These are phyloP conservation scores for Melinaea marsaeus DNA, from an alignment of 2,888 invertebrate genomes.

Conservation along the genomic window DNA sequence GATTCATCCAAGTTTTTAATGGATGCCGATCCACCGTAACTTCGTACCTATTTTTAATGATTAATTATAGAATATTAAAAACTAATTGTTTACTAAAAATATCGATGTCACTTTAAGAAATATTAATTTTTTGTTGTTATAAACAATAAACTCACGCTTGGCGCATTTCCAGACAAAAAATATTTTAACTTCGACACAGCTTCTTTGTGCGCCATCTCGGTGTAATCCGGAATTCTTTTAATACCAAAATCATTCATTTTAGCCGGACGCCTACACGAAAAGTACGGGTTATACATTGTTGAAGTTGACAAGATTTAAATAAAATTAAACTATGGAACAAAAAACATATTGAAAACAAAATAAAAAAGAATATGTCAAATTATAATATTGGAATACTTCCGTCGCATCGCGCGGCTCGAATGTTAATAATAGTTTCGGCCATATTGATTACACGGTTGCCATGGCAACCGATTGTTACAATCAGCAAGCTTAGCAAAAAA, in stretches of 20 bases:
- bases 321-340: conserved; percentile 1
- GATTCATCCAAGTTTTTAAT: conserved; percentile 73
- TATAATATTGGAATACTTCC: conserved; percentile 44
- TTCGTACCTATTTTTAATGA: conserved; percentile 53
- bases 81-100: too few relatives aligned
- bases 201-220: conserved; percentile 90
- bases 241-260: conserved; percentile 72
- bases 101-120: background rate
- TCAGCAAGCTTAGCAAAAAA: background rate
- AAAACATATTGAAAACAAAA: conserved; percentile 30
- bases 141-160: conserved; percentile 65
- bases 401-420: conserved; percentile 58
- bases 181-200: conserved; percentile 88
- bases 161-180: conserved; percentile 85
- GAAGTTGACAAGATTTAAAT: conserved; percentile 14
- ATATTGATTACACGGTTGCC: conserved; percentile 66
- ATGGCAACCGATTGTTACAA: conserved; percentile 57
- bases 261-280: conserved; percentile 62
- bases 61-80: too few relatives aligned
- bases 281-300: conserved; percentile 45
- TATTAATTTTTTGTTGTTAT: background rate
- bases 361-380: conserved; percentile 37
- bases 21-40: conserved; percentile 66
- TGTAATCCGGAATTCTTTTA: conserved; percentile 85
- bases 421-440: conserved; percentile 37